phyloP scores from a whole-genome alignment of 2,888 invertebrate species.

The Spodoptera picta region DNA sequence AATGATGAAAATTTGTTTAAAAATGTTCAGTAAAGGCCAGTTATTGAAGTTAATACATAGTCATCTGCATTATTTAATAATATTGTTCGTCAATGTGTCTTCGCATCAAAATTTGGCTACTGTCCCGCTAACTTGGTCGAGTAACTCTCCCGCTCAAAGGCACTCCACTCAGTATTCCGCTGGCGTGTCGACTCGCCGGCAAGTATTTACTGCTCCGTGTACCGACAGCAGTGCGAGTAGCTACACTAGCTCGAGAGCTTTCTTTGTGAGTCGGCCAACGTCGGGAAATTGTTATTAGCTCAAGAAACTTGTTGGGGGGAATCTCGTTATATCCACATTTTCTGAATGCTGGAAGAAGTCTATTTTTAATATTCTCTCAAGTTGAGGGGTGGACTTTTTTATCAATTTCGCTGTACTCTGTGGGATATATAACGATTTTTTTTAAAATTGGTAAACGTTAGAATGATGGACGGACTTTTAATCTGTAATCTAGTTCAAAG shows the following conservation, averaged over 20 bases:
- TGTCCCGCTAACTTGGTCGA: constrained; percentile 35
- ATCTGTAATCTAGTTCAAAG: too few species aligned
- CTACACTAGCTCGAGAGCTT: constrained; percentile 41
- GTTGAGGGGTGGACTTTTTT: constrained; percentile 24
- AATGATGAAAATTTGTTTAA: too few species aligned
- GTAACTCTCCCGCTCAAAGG: constrained; percentile 36
- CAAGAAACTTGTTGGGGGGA: constrained; percentile 48
- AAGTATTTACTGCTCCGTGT: constrained; percentile 50
- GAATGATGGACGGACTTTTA: too few species aligned
- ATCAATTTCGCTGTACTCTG: constrained; percentile 22
- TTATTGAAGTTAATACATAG: too few species aligned
- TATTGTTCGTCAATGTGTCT: neutral
- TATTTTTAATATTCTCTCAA: constrained; percentile 46
- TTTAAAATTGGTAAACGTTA: too few species aligned
- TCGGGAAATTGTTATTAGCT: constrained; percentile 51
- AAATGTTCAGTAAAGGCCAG: neutral
- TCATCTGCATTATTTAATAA: neutral
- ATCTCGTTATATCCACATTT: constrained; percentile 53
- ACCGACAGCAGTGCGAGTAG: constrained; percentile 36
- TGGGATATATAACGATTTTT: neutral
- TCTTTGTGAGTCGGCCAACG: constrained; percentile 47
- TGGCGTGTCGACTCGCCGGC: constrained; percentile 54
- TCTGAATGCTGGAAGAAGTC: constrained; percentile 45
- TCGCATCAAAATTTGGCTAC: constrained; percentile 17
- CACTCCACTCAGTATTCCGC: constrained; percentile 51